These are phyloP conservation scores for Sesia bembeciformis DNA, from an alignment of 2,888 invertebrate species.

Conservation along the genomic window DNA sequence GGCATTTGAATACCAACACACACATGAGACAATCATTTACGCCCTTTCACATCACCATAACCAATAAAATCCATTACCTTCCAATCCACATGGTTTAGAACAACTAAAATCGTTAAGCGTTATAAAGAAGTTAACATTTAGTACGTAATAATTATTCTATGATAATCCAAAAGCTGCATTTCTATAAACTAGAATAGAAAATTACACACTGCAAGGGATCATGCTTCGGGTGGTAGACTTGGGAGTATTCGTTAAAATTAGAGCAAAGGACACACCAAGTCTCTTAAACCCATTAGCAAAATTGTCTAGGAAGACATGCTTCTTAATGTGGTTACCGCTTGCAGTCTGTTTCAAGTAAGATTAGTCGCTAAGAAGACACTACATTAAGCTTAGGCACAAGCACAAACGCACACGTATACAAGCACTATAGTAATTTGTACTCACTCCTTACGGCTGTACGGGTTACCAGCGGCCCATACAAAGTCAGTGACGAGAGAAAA, in stretches of 20 bases:
- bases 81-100: conserved; percentile 70
- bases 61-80: conserved; percentile 72
- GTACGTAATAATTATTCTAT: conserved; percentile 44
- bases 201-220: conserved; percentile 68
- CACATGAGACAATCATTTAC: conserved; percentile 60
- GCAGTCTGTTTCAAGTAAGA: conserved; percentile 60
- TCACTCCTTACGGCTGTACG: conserved; percentile 81
- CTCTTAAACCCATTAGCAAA: conserved; percentile 27
- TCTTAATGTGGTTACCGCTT: conserved; percentile 46
- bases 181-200: conserved; percentile 43
- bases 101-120: conserved; percentile 69
- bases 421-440: conserved; percentile 78
- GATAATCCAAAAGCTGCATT: conserved; percentile 57
- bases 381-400: conserved; percentile 68
- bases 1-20: conserved; percentile 86
- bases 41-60: conserved; percentile 69
- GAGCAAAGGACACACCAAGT: conserved; percentile 46
- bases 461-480: conserved; percentile 81
- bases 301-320: conserved; percentile 48
- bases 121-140: conserved; percentile 69
- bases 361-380: conserved; percentile 62
- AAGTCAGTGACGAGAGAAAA: conserved; percentile 79
- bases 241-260: conserved; percentile 27
- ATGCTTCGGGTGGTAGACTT: conserved; percentile 53
- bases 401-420: conserved; percentile 68